Conservation (phyloP, 23 tunicate genomes). For the Trididemnum nubilum region DNA sequence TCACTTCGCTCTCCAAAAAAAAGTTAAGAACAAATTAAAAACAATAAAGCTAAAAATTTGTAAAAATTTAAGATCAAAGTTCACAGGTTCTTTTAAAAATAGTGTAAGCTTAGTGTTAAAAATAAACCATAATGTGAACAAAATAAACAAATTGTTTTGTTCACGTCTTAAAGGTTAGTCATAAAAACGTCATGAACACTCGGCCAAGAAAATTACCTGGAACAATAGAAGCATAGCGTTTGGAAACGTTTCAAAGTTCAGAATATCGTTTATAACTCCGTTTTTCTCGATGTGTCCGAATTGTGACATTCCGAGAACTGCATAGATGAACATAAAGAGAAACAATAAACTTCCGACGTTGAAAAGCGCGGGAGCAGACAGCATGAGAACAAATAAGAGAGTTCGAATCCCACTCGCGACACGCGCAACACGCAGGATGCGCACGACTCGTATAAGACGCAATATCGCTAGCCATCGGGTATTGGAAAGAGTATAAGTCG, state of each 20-base stretch:
- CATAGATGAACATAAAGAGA: slow-evolving; percentile 78
- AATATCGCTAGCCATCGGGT: slow-evolving; percentile 89
- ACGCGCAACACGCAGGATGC: slow-evolving; percentile 76
- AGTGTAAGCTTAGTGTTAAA: too few relatives aligned
- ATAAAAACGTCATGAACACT: too few relatives aligned
- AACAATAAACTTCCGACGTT: slow-evolving; percentile 77
- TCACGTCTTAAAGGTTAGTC: too few relatives aligned
- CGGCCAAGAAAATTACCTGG: too few relatives aligned
- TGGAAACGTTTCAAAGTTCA: slow-evolving; percentile 86
- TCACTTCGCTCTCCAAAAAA: too few relatives aligned
- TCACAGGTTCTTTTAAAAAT: too few relatives aligned
- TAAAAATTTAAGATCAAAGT: too few relatives aligned
- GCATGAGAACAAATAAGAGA: slow-evolving; percentile 77
- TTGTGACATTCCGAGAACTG: slow-evolving; percentile 88
- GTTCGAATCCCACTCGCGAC: slow-evolving; percentile 86
- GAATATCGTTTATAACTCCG: slow-evolving; percentile 68
- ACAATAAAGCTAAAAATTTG: too few relatives aligned
- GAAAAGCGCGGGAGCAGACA: slow-evolving; percentile 78
- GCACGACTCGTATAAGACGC: slow-evolving; percentile 71
- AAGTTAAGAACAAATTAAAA: too few relatives aligned
- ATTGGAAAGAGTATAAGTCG: background rate
- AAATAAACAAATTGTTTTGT: too few relatives aligned
- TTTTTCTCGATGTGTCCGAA: slow-evolving; percentile 63
- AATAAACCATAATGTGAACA: too few relatives aligned
- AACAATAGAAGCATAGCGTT: slow-evolving; percentile 75